Conservation (phyloP, 2,113 vertebrate genomes). For the Trogon surrucura region DNA sequence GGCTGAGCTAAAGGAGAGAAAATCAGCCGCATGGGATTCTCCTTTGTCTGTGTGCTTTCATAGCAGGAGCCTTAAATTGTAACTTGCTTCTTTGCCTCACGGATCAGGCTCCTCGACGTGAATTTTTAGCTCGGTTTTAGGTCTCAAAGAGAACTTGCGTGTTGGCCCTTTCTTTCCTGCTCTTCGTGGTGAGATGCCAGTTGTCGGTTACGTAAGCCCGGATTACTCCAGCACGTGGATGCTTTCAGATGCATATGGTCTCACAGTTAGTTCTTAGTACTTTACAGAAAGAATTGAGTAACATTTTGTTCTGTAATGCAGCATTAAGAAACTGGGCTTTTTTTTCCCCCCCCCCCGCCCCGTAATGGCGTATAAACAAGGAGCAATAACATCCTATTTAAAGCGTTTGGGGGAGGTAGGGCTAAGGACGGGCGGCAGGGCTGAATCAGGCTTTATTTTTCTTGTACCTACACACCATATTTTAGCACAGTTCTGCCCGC, state of each 20-base stretch:
- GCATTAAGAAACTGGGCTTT: conserved; percentile 27
- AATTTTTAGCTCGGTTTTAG: not conserved
- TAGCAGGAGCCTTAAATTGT: not conserved
- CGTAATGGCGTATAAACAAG: conserved; percentile 37
- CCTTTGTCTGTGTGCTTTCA: not conserved
- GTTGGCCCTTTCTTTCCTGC: not conserved
- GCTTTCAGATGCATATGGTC: conserved; percentile 22
- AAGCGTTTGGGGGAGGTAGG: not conserved
- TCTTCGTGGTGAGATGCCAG: not conserved
- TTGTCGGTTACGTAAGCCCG: not conserved
- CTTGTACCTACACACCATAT: not conserved
- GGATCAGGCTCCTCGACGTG: not conserved
- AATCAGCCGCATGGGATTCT: not conserved
- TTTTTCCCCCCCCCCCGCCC: not conserved
- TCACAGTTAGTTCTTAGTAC: conserved; percentile 27
- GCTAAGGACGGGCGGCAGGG: conserved; percentile 1
- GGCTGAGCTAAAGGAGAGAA: not conserved
- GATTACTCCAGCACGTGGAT: conserved; percentile 40
- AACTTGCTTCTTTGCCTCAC: not conserved
- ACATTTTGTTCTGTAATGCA: conserved; percentile 51
- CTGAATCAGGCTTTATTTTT: not conserved
- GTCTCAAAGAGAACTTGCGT: not conserved
- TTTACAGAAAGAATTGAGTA: conserved; percentile 45
- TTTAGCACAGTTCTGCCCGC: not conserved
- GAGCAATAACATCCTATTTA: conserved; percentile 50